Base-by-base conservation (phyloP, 2,113 vertebrate genomes). In the Python bivittatus region DNA sequence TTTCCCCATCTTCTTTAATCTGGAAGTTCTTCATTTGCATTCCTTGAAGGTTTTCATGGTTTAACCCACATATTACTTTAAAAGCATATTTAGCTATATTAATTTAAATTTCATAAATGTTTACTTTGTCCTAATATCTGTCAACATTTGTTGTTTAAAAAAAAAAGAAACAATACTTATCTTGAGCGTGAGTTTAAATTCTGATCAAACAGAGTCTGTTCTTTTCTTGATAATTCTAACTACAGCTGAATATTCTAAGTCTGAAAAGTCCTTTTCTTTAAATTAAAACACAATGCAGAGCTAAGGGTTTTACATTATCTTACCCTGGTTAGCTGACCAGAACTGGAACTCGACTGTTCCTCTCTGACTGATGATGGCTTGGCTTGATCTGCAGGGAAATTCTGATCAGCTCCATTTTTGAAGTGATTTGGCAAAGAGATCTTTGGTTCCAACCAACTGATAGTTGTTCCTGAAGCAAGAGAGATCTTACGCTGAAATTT, bases 391-490 rank as follows among this genome's bases (percentile, higher is more conserved):
- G 97, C 88, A 15, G 97, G 93, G 93, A 98, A 98, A 97, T 98
- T 97, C 88, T 97, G 98, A 94, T 98, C 97, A 2, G 97, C 97
- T 97, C 98, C 99, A 97, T 99, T 99, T 98, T 99, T 99, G 97
- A 99, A 98, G 97, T 98, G 97, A 96, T 99, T 98, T 15, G 97
- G 93, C 96, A 98, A 94, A 91, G 98, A 98, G 93, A 98, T 96
- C 97, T 99, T 99, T 96, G 99, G 98, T 96, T 99, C 99, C 97
- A 99, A 96, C 99, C 99, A 99, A 96, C 98, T 99, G 87, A 99
- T 98, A 58, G 98, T 98, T 11, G 99, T 97, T 94, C 98, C 99
- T 99, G 98, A 97, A 96, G 97, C 92, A 97, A 97, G 96, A 96
- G 97, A 97, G 97, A 97, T 94, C 95, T 98, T 97, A 93, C 93